Evolutionary conservation across 2,888 invertebrate genomes (phyloP).

Genomic region (Pristionchus fissidentatus): DNA sequence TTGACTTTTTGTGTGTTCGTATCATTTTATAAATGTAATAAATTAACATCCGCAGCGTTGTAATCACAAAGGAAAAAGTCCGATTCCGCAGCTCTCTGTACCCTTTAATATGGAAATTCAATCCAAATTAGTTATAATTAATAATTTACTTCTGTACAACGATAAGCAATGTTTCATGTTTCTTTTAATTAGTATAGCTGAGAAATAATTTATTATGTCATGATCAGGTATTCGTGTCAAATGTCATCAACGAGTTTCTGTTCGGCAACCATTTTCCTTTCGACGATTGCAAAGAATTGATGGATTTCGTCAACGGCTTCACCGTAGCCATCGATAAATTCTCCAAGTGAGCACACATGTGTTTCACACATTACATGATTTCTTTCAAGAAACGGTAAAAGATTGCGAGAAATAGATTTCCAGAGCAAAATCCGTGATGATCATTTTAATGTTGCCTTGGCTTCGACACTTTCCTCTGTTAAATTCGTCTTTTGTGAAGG

Average conservation of each 20-base stretch:
- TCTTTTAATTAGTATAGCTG: not conserved
- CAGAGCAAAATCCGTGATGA: not conserved
- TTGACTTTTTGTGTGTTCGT: too few species aligned
- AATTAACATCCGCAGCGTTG: too few species aligned
- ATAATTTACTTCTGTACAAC: too few species aligned
- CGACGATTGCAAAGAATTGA: slow-evolving; percentile 23
- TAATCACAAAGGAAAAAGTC: too few species aligned
- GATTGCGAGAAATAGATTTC: not conserved
- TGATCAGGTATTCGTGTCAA: slow-evolving; percentile 19
- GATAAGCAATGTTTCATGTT: too few species aligned
- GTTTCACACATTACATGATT: not conserved
- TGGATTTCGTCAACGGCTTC: slow-evolving; percentile 4
- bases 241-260: slow-evolving; percentile 42
- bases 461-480: not conserved
- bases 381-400: not conserved
- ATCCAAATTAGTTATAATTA: too few species aligned
- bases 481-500: not conserved
- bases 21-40: too few species aligned
- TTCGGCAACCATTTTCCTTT: slow-evolving; percentile 25
- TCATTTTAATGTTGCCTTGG: slow-evolving; percentile 16
- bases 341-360: not conserved
- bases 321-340: not conserved
- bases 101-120: too few species aligned
- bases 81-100: too few species aligned
- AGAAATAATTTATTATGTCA: not conserved